Percentiles rank a stretch among this genome's conserved stretches.
Conservation (phyloP, 2,113 vertebrate species). For the Oriolus oriolus region DNA sequence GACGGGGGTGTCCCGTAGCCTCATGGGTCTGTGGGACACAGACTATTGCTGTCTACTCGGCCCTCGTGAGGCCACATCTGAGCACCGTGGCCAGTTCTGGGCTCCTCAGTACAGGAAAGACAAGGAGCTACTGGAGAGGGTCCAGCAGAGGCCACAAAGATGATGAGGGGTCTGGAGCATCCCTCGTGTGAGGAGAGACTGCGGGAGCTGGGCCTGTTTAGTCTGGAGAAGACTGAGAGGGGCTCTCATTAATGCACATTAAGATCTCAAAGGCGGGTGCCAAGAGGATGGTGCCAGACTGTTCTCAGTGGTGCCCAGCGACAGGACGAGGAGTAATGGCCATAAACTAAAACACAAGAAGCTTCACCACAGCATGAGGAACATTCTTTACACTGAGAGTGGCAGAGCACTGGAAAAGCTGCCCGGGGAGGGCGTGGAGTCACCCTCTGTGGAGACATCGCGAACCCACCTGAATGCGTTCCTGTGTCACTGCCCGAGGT, state of each 20-base stretch:
- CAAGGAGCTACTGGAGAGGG: not conserved
- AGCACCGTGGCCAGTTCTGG: not conserved
- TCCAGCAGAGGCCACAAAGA: not conserved
- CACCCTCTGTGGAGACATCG: not conserved
- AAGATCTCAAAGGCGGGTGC: not conserved
- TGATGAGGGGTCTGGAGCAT: not conserved
- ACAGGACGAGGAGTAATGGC: not conserved
- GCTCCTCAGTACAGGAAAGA: not conserved
- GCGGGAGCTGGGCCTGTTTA: rapidly evolving
- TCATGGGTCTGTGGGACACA: not conserved
- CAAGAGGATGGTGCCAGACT: not conserved
- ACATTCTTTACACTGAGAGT: not conserved
- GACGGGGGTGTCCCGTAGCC: not conserved
- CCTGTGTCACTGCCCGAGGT: not conserved
- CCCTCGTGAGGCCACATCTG: not conserved
- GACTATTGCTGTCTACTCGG: rapidly evolving
- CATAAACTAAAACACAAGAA: not conserved
- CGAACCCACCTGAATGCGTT: not conserved
- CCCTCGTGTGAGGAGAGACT: not conserved
- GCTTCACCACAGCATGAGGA: not conserved
- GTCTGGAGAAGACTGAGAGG: not conserved
- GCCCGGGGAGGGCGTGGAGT: not conserved
- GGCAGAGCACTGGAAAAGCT: not conserved
- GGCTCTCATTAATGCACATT: not conserved
- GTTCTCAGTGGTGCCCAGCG: too few relatives aligned